A percentile compares a stretch with the other conserved stretches of the same genome.
phyloP scores from a whole-genome alignment of 2,113 vertebrate genomes.

The Siniperca knerii region DNA sequence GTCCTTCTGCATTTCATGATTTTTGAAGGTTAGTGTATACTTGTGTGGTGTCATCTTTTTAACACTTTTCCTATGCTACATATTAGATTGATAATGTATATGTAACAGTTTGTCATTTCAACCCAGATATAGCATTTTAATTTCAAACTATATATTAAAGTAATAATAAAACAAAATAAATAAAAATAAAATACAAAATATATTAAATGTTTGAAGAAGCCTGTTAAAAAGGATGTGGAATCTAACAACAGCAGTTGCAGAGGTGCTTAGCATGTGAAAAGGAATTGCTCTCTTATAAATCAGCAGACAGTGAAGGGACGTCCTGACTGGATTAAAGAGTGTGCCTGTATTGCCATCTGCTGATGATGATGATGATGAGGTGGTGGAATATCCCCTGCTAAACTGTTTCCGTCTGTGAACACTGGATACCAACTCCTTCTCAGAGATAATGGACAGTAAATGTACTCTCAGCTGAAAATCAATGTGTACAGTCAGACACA shows the following conservation, averaged over 20 bases:
- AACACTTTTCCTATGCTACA: no score
- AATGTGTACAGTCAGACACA: background rate
- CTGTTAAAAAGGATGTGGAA: background rate
- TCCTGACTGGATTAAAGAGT: background rate
- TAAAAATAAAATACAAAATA: no score
- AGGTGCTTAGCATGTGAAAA: background rate
- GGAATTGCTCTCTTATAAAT: background rate
- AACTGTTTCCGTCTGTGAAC: background rate
- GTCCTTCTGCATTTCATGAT: no score
- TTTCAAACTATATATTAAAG: no score
- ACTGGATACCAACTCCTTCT: background rate
- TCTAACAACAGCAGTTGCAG: background rate
- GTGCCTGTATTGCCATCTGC: slow-evolving; percentile 8
- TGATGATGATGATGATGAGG: background rate
- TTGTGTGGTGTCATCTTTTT: no score
- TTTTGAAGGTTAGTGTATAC: no score
- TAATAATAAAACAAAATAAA: no score
- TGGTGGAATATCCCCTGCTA: background rate
- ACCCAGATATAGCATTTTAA: no score
- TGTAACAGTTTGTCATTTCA: no score
- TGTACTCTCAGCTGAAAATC: background rate
- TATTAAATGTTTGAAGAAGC: background rate
- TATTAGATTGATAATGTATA: no score
- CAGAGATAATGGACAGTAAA: background rate
- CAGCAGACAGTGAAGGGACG: background rate